Percentiles rank a stretch among this genome's conserved stretches.
These are phyloP conservation scores for Hipparchia semele DNA, from an alignment of 2,888 invertebrate species.

Conservation along the genomic window DNA sequence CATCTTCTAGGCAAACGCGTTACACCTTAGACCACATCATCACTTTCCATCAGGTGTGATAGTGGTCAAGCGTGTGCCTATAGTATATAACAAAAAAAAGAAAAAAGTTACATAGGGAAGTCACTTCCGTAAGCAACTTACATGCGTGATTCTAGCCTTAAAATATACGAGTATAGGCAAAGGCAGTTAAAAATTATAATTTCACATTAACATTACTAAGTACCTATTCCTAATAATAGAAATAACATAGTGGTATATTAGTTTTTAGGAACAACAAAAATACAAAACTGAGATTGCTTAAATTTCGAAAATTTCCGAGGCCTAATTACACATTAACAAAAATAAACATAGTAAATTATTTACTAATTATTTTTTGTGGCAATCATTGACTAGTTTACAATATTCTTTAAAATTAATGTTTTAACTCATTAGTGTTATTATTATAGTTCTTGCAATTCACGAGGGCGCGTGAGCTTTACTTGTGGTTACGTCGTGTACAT, in stretches of 20 bases:
- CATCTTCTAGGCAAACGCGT: too few species aligned
- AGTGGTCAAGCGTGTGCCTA: too few species aligned
- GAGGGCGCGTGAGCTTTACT: too few species aligned
- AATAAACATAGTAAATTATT: neutral
- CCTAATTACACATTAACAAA: neutral
- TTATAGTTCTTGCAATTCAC: neutral
- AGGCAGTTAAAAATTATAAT: too few species aligned
- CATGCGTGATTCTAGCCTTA: too few species aligned
- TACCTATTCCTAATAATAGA: neutral
- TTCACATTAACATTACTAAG: neutral
- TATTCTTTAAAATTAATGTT: neutral
- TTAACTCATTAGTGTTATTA: neutral
- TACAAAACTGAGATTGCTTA: constrained; percentile 5
- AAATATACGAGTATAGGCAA: too few species aligned
- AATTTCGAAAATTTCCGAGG: neutral
- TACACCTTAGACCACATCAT: too few species aligned
- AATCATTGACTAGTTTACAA: constrained; percentile 7
- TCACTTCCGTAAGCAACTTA: too few species aligned
- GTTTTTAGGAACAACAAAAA: constrained; percentile 11
- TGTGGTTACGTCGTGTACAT: too few species aligned
- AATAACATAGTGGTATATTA: neutral
- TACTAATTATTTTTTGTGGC: constrained; percentile 1
- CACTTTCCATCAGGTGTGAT: too few species aligned
- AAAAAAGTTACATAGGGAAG: too few species aligned
- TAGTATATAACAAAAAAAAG: too few species aligned